A percentile compares a stretch with the other conserved stretches of the same genome.
These are phyloP conservation scores for Tympanuchus pallidicinctus DNA, from an alignment of 2,113 vertebrate genomes.

Conservation along the genomic window DNA sequence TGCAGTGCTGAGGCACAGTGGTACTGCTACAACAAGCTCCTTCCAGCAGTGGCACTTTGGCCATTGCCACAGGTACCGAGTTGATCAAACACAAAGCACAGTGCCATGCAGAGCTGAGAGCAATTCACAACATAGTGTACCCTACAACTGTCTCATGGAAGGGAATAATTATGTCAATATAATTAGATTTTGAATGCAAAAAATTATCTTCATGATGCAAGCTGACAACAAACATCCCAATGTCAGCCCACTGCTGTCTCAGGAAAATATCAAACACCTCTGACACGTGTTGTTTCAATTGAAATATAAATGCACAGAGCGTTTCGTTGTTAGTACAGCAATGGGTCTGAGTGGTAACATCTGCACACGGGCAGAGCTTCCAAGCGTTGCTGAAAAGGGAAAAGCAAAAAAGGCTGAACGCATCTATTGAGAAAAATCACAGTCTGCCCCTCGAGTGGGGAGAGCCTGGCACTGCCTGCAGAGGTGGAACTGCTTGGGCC, in stretches of 20 bases:
- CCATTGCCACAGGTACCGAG: rapidly evolving
- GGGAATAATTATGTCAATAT: constrained; percentile 46
- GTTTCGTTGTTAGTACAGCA: background rate
- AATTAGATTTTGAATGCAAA: constrained; percentile 54
- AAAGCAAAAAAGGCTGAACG: rapidly evolving
- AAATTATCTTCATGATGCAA: background rate
- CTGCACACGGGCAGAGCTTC: background rate
- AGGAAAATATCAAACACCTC: constrained; percentile 1
- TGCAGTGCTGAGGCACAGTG: rapidly evolving
- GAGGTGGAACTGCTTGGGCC: no score
- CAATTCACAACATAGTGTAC: background rate
- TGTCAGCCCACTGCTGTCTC: background rate
- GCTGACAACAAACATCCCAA: background rate
- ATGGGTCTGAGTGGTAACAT: background rate
- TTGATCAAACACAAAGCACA: rapidly evolving
- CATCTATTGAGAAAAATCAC: background rate
- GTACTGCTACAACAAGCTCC: background rate
- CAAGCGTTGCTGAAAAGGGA: background rate
- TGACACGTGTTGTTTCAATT: constrained; percentile 17
- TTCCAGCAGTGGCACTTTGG: rapidly evolving
- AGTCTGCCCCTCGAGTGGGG: rapidly evolving
- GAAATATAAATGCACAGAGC: constrained; percentile 60
- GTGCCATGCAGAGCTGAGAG: rapidly evolving
- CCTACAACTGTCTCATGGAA: background rate
- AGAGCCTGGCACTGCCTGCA: no score